These are phyloP conservation scores for Mimas tiliae DNA, from an alignment of 2,888 invertebrate genomes.

Conservation along the genomic window DNA sequence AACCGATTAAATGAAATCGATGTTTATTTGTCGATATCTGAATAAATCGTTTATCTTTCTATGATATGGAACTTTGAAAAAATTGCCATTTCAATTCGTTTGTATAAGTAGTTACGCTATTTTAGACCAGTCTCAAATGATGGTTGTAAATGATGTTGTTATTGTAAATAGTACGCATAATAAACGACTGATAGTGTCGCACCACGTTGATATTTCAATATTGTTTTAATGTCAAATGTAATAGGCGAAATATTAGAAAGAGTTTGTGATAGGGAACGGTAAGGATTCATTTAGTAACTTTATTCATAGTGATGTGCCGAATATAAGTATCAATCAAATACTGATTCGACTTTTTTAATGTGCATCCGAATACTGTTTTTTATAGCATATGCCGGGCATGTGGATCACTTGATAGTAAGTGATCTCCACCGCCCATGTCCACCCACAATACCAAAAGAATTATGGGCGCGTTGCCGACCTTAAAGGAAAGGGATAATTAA, in stretches of 20 bases:
- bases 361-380: no score
- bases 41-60: constrained; percentile 39
- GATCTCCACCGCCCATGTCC: no score
- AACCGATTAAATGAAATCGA: constrained; percentile 11
- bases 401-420: no score
- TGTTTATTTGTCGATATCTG: constrained; percentile 14
- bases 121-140: constrained; percentile 54
- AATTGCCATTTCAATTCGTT: constrained; percentile 38
- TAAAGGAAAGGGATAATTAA: no score
- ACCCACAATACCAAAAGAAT: no score
- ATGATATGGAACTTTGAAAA: constrained; percentile 34
- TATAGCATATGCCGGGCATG: no score
- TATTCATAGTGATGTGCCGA: not conserved
- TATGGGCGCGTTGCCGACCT: no score
- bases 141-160: constrained; percentile 67
- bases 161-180: constrained; percentile 67
- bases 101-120: constrained; percentile 49
- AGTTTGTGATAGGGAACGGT: constrained; percentile 1
- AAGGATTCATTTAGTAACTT: not conserved
- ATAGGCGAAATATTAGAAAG: not conserved
- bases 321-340: not conserved
- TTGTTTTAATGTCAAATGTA: constrained; percentile 20
- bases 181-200: constrained; percentile 66
- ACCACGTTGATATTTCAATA: constrained; percentile 41
- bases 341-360: not conserved